These are phyloP conservation scores for Drosophila rufa DNA, from an alignment of 1,140 invertebrate species.

Conservation along the genomic window DNA sequence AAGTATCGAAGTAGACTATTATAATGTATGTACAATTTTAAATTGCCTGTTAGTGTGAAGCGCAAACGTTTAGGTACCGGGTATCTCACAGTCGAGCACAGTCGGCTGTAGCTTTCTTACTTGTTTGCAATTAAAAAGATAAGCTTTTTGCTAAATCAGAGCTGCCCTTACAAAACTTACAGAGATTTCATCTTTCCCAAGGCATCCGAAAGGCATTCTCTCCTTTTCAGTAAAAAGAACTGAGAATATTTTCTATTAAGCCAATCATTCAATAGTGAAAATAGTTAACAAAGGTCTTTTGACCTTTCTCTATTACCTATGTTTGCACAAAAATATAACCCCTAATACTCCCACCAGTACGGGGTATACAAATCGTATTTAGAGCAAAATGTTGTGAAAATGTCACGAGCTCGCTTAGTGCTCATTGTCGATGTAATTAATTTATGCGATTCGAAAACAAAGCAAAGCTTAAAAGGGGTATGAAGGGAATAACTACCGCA, in stretches of 20 bases:
- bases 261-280: too few relatives aligned
- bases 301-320: too few relatives aligned
- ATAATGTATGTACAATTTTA: too few relatives aligned
- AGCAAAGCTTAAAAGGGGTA: constrained; percentile 41
- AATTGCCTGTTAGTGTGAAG: too few relatives aligned
- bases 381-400: constrained; percentile 56
- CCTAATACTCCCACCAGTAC: background rate
- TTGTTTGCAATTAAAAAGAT: background rate
- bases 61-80: too few relatives aligned
- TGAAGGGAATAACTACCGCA: constrained; percentile 33
- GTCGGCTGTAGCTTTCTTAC: too few relatives aligned
- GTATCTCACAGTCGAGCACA: too few relatives aligned
- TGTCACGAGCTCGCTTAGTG: constrained; percentile 77
- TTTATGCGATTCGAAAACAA: constrained; percentile 70
- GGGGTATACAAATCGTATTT: constrained; percentile 13
- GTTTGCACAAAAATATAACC: background rate
- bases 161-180: background rate
- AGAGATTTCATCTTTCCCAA: too few relatives aligned
- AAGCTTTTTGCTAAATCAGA: background rate
- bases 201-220: too few relatives aligned
- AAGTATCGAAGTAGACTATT: too few relatives aligned
- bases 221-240: background rate
- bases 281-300: background rate
- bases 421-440: constrained; percentile 71
- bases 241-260: too few relatives aligned